phyloP scores from a whole-genome alignment of 2,113 vertebrate species.

The Amblyornis subalaris region DNA sequence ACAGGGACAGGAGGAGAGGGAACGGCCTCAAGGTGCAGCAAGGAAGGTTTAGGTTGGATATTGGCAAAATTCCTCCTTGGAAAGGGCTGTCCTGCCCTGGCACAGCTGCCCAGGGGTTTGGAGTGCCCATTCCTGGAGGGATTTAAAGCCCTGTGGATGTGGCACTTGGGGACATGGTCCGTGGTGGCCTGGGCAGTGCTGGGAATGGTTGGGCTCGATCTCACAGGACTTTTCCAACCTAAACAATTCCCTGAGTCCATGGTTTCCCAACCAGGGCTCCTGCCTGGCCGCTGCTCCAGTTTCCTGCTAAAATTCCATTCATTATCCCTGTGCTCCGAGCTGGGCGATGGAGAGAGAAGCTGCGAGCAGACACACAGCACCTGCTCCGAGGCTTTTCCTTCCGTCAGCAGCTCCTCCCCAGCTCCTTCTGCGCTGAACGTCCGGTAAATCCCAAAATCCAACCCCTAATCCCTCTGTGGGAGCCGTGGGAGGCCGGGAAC shows the following conservation, averaged over 20 bases:
- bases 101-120: not conserved
- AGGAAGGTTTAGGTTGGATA: not conserved
- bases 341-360: not conserved
- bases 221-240: not conserved
- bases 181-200: not conserved
- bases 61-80: not conserved
- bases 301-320: not conserved
- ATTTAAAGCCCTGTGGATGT: not conserved
- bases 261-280: not conserved
- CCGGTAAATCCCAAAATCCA: not conserved
- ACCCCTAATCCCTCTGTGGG: not conserved
- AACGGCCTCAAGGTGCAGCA: not conserved
- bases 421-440: not conserved
- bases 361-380: not conserved
- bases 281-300: not conserved
- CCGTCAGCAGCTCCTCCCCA: not conserved
- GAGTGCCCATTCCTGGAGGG: not conserved
- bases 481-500: not conserved
- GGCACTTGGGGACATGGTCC: not conserved
- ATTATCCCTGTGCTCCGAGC: not conserved
- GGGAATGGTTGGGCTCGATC: not conserved
- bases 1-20: not conserved
- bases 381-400: not conserved
- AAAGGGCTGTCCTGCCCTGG: not conserved
- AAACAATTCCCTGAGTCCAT: not conserved